These are phyloP conservation scores for Laupala kohalensis DNA, from an alignment of 1,140 invertebrate species.

Conservation along the genomic window DNA sequence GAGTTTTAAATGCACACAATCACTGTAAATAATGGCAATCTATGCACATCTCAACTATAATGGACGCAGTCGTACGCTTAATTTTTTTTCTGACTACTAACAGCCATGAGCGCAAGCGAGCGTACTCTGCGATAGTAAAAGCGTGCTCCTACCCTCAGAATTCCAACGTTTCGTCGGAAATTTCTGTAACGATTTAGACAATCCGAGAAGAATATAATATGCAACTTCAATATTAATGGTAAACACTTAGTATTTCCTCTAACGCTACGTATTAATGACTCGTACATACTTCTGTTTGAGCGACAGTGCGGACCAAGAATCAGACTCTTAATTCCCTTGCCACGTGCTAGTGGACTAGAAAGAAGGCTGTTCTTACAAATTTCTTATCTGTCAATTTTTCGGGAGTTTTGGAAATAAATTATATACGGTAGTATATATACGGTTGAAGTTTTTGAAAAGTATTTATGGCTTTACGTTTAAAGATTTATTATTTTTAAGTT, in stretches of 20 bases:
- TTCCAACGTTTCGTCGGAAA: background rate
- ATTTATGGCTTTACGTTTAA: too few relatives aligned
- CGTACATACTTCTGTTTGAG: background rate
- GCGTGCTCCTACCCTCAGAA: background rate
- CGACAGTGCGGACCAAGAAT: background rate
- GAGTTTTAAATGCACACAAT: too few relatives aligned
- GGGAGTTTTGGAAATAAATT: too few relatives aligned
- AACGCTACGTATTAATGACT: background rate
- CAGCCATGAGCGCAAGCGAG: background rate
- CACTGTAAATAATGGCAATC: too few relatives aligned
- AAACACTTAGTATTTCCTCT: background rate
- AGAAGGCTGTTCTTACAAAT: background rate
- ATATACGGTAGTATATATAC: too few relatives aligned
- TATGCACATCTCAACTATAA: too few relatives aligned
- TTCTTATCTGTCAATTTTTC: background rate
- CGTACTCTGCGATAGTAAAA: background rate
- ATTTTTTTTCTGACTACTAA: background rate
- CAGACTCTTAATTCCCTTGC: background rate
- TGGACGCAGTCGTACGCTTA: background rate
- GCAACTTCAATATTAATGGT: background rate
- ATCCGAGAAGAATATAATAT: background rate
- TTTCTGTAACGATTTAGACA: background rate
- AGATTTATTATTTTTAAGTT: too few relatives aligned
- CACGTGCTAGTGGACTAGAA: background rate
- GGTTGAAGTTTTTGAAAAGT: too few relatives aligned